Conservation (phyloP, 2,888 invertebrate species). For the Dione juno region DNA sequence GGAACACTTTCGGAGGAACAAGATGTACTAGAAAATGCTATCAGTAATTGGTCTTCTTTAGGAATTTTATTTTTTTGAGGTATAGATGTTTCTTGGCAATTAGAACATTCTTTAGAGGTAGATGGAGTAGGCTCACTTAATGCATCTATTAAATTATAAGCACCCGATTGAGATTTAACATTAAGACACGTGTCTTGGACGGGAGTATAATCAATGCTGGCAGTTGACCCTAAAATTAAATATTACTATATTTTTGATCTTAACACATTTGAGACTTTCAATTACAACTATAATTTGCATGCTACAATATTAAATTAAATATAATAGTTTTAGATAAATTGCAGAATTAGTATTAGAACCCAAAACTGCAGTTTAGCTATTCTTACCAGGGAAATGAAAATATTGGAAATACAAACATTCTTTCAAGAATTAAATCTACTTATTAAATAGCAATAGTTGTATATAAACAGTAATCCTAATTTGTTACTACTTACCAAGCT, state of each 20-base stretch:
- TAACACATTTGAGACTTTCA: not conserved
- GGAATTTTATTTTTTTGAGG: conserved; percentile 52
- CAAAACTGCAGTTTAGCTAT: not conserved
- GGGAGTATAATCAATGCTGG: conserved; percentile 57
- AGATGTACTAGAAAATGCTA: conserved; percentile 68
- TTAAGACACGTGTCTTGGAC: conserved; percentile 58
- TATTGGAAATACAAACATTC: not conserved
- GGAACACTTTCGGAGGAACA: conserved; percentile 67
- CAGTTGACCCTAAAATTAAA: conserved; percentile 55
- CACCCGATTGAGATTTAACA: conserved; percentile 42
- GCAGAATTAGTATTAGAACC: not conserved
- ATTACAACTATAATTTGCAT: too few species aligned
- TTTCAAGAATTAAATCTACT: not conserved
- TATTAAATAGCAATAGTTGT: not conserved
- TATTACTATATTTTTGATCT: not conserved
- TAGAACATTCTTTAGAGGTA: conserved; percentile 57
- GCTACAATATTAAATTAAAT: not conserved
- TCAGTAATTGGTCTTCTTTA: conserved; percentile 62
- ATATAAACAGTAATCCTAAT: not conserved
- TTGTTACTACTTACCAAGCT: conserved; percentile 61
- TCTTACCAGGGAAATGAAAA: not conserved
- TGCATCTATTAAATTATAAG: conserved; percentile 64
- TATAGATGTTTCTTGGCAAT: conserved; percentile 56
- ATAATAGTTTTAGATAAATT: not conserved
- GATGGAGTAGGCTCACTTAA: conserved; percentile 66